Evolutionary conservation across 2,113 vertebrate species (phyloP).

Genomic region (Pogona vitticeps): DNA sequence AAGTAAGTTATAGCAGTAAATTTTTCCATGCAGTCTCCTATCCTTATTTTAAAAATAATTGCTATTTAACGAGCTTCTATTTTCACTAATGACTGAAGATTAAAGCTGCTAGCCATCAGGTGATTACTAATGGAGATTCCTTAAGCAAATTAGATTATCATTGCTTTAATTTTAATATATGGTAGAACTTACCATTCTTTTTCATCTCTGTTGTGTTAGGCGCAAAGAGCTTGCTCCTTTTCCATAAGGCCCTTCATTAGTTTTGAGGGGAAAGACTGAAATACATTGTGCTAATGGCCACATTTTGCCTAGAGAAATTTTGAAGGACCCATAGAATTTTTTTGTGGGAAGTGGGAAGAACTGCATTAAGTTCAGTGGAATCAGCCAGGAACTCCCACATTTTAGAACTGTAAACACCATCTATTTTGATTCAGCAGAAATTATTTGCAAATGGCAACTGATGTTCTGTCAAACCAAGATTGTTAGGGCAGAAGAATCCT

Average conservation of each 20-base stretch:
- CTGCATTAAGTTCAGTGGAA: not conserved
- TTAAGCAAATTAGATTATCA: conserved; percentile 62
- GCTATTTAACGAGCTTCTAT: conserved; percentile 68
- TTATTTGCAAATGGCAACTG: not conserved
- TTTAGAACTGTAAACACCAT: too few species aligned
- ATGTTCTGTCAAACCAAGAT: not conserved
- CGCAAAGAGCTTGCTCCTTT: not conserved
- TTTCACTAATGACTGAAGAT: conserved; percentile 64
- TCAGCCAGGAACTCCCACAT: not conserved
- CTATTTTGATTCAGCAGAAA: too few species aligned
- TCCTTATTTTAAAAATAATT: conserved; percentile 55
- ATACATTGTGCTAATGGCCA: not conserved
- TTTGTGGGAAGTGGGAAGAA: not conserved
- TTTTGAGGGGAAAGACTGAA: not conserved
- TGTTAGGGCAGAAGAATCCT: not conserved
- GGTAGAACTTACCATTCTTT: conserved; percentile 52
- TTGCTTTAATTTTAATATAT: conserved; percentile 62
- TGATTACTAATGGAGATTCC: conserved; percentile 65
- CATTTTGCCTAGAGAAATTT: not conserved
- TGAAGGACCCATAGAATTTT: not conserved
- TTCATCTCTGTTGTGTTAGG: conserved; percentile 51
- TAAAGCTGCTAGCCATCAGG: conserved; percentile 62
- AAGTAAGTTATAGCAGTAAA: conserved; percentile 25
- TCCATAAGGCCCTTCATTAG: not conserved
- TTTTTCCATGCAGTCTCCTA: conserved; percentile 45